phyloP scores from a whole-genome alignment of 2,797 vertebrate genomes.

The Agapornis canus region DNA sequence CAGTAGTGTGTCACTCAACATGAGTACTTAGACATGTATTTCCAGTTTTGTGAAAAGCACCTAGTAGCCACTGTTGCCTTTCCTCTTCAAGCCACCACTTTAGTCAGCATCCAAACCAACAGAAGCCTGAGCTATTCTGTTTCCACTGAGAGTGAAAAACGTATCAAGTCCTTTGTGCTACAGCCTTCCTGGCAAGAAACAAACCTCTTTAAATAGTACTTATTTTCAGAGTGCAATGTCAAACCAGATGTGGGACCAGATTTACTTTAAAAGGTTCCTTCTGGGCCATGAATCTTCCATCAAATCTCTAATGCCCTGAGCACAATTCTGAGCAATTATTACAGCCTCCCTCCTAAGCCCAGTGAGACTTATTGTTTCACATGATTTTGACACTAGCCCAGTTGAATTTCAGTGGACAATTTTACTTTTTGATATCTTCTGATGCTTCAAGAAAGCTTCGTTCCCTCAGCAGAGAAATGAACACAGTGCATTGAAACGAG shows the following conservation, averaged over 20 bases:
- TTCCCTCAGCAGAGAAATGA: background rate
- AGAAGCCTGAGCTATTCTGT: background rate
- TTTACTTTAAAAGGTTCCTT: background rate
- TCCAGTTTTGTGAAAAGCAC: background rate
- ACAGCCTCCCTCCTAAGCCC: background rate
- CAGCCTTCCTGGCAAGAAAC: background rate
- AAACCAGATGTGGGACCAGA: background rate
- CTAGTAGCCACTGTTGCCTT: background rate
- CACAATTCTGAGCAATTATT: background rate
- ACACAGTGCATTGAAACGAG: background rate
- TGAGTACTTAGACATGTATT: rapidly evolving
- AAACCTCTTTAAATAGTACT: background rate
- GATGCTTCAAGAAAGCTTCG: background rate
- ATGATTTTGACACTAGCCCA: background rate
- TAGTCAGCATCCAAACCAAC: background rate
- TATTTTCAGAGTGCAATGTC: background rate
- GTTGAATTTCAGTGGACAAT: background rate
- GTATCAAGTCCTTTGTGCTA: background rate
- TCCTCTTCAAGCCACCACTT: background rate
- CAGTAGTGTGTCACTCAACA: rapidly evolving
- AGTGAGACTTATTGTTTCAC: background rate
- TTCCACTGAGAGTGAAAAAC: background rate
- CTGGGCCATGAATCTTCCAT: background rate
- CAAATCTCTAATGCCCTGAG: background rate
- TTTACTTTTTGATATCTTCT: background rate